Conservation (phyloP, 2,113 vertebrate genomes). For the Riparia riparia region DNA sequence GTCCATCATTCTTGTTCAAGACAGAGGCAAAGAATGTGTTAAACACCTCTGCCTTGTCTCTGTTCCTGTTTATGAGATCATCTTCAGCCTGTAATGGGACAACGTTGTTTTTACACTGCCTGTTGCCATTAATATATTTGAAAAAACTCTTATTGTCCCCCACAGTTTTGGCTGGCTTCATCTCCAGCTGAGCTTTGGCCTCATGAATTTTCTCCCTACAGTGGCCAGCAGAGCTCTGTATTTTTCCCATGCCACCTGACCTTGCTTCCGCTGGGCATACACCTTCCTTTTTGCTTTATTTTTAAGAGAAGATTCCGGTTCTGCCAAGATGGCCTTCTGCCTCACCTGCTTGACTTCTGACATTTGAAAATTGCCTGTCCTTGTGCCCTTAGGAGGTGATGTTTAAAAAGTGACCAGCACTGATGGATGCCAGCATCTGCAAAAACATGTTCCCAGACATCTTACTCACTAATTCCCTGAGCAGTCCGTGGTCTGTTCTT, state of each 20-base stretch:
- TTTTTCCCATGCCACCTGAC: background rate
- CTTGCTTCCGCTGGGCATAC: background rate
- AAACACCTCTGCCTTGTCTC: background rate
- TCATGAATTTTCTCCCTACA: background rate
- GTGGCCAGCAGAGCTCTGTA: background rate
- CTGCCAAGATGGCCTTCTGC: background rate
- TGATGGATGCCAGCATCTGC: background rate
- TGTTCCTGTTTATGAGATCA: background rate
- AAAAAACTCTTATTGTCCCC: background rate
- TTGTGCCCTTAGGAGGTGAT: background rate
- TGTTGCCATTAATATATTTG: background rate
- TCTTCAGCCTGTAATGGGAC: background rate
- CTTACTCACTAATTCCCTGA: background rate
- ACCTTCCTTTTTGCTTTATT: background rate
- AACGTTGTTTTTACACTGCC: background rate
- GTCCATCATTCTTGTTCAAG: background rate
- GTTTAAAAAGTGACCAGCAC: background rate
- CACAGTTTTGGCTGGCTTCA: background rate
- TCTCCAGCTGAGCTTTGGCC: background rate
- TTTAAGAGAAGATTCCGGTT: background rate
- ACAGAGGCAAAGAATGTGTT: background rate
- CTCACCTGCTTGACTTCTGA: background rate
- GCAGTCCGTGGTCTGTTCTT: background rate
- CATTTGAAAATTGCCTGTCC: background rate
- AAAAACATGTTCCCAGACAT: background rate